Evolutionary conservation across 1,140 invertebrate genomes (phyloP), one percentile per base, ranked within the genome.

Genomic region (Trissolcus basalis): DNA sequence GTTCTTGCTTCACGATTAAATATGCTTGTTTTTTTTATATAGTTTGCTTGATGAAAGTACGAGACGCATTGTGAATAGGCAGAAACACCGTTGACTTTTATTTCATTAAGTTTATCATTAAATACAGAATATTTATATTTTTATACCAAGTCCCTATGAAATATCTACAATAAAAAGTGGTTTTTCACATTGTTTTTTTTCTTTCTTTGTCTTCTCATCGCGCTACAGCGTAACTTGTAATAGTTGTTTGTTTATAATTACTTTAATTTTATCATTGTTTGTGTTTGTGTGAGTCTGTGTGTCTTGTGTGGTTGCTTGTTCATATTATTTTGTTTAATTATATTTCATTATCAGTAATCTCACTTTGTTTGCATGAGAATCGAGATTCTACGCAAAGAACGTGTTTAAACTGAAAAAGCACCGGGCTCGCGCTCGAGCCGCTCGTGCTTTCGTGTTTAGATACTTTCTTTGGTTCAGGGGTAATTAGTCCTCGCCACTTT

Each of bases 141-240:
- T 53, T 71, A 80, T 82, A 80, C 82, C 78, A 82, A 79, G 80
- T 83, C 9, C 65, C 84, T 87, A 87, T 84, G 85, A 88, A 86
- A 84, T 86, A 85, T 81, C 86, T 88, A 88, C 82, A 82, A 87
- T 88, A 88, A 87, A 88, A 88, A 88, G 83, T 88, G 86, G 19
- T 86, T 82, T 27, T 6, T 27, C 78, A 80, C 36, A 39, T 39
- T 39, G 19, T 27, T 27, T 27, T 6, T 27, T 27, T 39, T 39
- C 36, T 11, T 86, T 85, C 77, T 71, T 80, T 80, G 45, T 65
- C 56, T 44, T 69, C 53, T 68, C 77, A 77, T 72, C 69, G 69
- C 81, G 73, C 84, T 87, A 87, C 77, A 79, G 78, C 80, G 78
- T 81, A 78, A 77, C 80, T 76, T 70, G 64, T 50, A 69, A 59